Evolutionary conservation across 2,888 invertebrate genomes (phyloP), one percentile per base, ranked within the genome.

Genomic region (Rhyacophila evoluta): DNA sequence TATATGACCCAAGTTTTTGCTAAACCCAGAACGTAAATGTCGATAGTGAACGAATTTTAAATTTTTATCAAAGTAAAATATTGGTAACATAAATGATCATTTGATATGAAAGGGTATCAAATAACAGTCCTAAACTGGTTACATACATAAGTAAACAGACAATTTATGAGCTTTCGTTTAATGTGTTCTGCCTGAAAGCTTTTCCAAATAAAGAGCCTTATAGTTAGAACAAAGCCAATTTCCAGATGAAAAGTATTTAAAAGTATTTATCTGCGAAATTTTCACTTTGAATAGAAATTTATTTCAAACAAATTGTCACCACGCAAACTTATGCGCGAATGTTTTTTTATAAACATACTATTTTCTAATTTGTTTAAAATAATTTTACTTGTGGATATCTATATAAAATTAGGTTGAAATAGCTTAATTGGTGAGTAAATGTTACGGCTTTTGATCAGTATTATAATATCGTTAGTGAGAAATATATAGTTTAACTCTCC

Each of bases 81-180:
- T 15, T 3, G 15, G 19, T n/a, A n/a, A n/a, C 29, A 33, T 33
- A 33, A 33, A 33, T 70, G 33, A 70, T 33, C 29, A 70, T 70
- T 15, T 70, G 41, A 67, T 67, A 25, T 25, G 5, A 67, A 8
- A 12, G 2, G 15, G 67, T 25, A 10, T 15, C 10, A 67, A 10
- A 67, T 12, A 25, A 67, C 15, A 15, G n/a, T n/a, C 55, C 19
- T 19, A 25, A 8, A 55, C 55, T 55, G 19, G 41, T 41, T 55
- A 55, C 25, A 55, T 6, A 55, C 55, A 19, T 19, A 55, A 55
- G 55, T 25, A 55, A 25, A 55, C 41, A 41, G 41, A 8, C 39
- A 39, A 15, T 55, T 55, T 55, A 55, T 55, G 55, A 55, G 55
- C 55, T 19, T 55, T 55, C 55, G 55, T 55, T 55, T 55, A 55